Conservation (phyloP, 2,113 vertebrate genomes). For the Mustela lutreola region DNA sequence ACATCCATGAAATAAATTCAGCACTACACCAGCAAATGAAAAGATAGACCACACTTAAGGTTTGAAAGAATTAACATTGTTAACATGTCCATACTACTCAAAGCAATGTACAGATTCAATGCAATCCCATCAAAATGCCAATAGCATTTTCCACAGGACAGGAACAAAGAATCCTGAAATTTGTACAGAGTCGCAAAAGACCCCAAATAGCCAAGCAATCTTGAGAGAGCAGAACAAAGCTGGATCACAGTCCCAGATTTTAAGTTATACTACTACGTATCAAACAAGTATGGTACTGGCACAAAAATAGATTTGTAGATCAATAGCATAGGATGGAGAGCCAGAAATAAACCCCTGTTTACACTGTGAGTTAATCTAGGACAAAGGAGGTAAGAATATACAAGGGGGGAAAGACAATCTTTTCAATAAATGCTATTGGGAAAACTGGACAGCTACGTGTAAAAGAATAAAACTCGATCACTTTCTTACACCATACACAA, state of each 20-base stretch:
- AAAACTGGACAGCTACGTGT: neutral
- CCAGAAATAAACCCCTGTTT: neutral
- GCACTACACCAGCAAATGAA: neutral
- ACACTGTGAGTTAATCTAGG: neutral
- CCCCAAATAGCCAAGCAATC: neutral
- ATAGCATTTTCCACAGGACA: neutral
- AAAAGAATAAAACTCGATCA: neutral
- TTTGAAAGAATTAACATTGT: neutral
- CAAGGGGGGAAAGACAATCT: neutral
- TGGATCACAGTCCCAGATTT: neutral
- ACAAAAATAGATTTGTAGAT: neutral
- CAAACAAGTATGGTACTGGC: neutral
- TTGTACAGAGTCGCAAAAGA: neutral
- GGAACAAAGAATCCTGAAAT: neutral
- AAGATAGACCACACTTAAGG: neutral
- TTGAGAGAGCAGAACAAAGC: neutral
- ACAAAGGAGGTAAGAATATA: neutral
- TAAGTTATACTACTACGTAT: neutral
- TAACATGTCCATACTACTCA: neutral
- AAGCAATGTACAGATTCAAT: neutral
- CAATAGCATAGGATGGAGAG: neutral
- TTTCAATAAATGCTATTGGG: neutral
- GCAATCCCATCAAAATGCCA: neutral
- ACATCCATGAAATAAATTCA: neutral
- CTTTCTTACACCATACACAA: neutral